A percentile compares a stretch with the other conserved stretches of the same genome.
These are phyloP conservation scores for Pholis gunnellus DNA, from an alignment of 2,113 vertebrate genomes.

Conservation along the genomic window DNA sequence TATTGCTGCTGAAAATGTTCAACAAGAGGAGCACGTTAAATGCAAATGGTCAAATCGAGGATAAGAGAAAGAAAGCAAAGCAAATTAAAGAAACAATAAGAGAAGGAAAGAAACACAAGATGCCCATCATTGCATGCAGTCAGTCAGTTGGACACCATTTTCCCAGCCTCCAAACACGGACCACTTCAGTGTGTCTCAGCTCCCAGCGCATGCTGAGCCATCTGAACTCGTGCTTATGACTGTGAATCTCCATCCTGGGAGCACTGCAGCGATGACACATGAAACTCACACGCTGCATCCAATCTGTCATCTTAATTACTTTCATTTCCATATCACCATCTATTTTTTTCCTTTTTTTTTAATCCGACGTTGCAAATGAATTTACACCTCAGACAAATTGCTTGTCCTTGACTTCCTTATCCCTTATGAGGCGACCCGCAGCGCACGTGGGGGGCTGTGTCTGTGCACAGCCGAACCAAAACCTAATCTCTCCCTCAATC, in stretches of 20 bases:
- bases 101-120: not conserved
- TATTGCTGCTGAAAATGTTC: not conserved
- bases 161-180: constrained; percentile 39
- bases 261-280: constrained; percentile 63
- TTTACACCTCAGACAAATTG: constrained; percentile 80
- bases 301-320: constrained; percentile 86
- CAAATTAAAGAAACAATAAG: not conserved
- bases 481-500: constrained; percentile 64
- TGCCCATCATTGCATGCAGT: not conserved
- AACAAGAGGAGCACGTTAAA: not conserved
- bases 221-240: constrained; percentile 58
- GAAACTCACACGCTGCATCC: constrained; percentile 65
- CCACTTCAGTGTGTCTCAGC: constrained; percentile 21
- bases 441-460: constrained; percentile 35
- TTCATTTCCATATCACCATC: constrained; percentile 77
- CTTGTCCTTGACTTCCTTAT: constrained; percentile 77
- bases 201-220: constrained; percentile 55
- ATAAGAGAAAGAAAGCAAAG: not conserved
- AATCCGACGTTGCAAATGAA: constrained; percentile 77
- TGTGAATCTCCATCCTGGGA: constrained; percentile 57
- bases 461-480: constrained; percentile 37
- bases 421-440: constrained; percentile 41
- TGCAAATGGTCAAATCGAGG: not conserved
- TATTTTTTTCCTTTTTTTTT: constrained; percentile 46
- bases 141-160: not conserved